Percentiles rank a stretch among this genome's conserved stretches.
These are phyloP conservation scores for Aldrovandia affinis DNA, from an alignment of 2,797 vertebrate genomes.

Conservation along the genomic window DNA sequence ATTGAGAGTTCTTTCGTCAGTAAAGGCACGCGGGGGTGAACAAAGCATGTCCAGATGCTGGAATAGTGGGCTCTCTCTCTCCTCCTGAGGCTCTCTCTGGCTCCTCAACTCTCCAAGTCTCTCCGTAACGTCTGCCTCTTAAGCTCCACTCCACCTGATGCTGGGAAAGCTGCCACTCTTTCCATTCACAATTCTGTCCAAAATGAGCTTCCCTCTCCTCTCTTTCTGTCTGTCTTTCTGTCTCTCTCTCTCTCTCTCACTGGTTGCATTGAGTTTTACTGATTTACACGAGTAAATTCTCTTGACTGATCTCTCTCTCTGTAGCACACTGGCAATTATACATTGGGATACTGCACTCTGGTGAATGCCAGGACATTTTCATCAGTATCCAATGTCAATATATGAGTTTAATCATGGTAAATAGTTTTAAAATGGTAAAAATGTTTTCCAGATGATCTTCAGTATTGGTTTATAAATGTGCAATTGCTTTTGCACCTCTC, in stretches of 20 bases:
- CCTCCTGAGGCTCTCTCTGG: background rate
- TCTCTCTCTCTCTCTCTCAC: background rate
- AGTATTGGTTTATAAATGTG: background rate
- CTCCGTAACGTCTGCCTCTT: conserved; percentile 55
- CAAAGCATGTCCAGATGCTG: conserved; percentile 46
- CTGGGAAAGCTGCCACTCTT: conserved; percentile 36
- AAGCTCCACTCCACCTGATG: conserved; percentile 51
- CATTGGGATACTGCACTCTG: background rate
- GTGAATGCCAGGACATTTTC: background rate
- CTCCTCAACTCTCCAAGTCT: conserved; percentile 39
- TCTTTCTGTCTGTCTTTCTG: background rate
- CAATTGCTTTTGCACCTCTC: background rate
- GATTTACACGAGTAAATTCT: conserved; percentile 33
- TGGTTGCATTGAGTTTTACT: background rate
- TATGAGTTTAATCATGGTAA: background rate
- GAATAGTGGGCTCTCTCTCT: conserved; percentile 43
- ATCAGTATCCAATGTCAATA: background rate
- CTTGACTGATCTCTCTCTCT: conserved; percentile 45
- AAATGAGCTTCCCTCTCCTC: background rate
- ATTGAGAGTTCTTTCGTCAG: no score
- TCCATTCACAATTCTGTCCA: conserved; percentile 29
- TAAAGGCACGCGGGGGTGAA: conserved; percentile 23
- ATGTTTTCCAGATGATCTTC: background rate
- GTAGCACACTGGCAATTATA: background rate
- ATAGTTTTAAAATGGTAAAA: no score